These are phyloP conservation scores for Caenorhabditis sp. DNA, from an alignment of 2,888 invertebrate species.

Conservation along the genomic window DNA sequence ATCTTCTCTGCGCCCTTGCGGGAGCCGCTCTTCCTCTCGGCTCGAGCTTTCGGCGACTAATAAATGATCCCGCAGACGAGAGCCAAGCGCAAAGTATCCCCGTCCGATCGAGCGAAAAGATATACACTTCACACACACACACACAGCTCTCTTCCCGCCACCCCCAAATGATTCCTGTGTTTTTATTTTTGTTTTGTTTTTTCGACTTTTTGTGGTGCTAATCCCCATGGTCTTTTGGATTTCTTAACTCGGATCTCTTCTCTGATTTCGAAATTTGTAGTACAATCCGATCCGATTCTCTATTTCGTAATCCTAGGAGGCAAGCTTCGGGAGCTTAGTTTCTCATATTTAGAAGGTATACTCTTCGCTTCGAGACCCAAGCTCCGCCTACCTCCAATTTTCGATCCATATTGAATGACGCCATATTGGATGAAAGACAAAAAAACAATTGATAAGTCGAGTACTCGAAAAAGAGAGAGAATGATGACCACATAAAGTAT, in stretches of 20 bases:
- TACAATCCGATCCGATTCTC: too few species aligned
- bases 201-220: too few species aligned
- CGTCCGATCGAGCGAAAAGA: constrained; percentile 60
- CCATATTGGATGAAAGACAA: too few species aligned
- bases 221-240: too few species aligned
- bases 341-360: too few species aligned
- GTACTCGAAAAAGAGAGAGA: not conserved
- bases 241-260: too few species aligned
- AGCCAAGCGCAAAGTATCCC: constrained; percentile 64
- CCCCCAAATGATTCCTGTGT: constrained; percentile 35
- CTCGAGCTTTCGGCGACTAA: constrained; percentile 61
- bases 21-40: constrained; percentile 49
- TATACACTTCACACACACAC: constrained; percentile 57
- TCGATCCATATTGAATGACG: too few species aligned
- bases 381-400: too few species aligned
- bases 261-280: too few species aligned
- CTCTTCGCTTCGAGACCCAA: too few species aligned
- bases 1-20: constrained; percentile 45
- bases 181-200: constrained; percentile 14
- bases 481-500: not conserved
- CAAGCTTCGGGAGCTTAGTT: too few species aligned
- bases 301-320: too few species aligned
- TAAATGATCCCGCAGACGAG: constrained; percentile 61
- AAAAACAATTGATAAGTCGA: not conserved
- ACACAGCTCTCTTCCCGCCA: constrained; percentile 16